Evolutionary conservation across 2,113 vertebrate species (phyloP), one percentile per base, ranked within the genome.

Genomic region (Riparia riparia): DNA sequence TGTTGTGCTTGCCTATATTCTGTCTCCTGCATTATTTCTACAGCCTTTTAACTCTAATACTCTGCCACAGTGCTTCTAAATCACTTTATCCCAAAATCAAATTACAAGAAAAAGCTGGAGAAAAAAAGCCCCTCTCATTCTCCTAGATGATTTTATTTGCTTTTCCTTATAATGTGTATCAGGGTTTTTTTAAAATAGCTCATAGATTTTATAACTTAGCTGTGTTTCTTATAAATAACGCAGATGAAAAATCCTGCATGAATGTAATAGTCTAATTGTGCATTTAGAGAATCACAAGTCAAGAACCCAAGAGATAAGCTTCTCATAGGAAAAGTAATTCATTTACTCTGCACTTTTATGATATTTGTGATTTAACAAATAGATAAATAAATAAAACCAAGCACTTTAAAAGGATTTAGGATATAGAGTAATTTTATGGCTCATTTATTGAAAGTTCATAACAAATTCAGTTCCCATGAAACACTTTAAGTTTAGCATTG

Each of bases 81-180:
- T 86, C 86, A 85, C 51, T 94, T 95, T 78, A 92, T 89, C 69
- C 41, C 80, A 72, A 97, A 95, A 97, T 88, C 42, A 90, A 92
- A 95, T 90, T 93, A 64, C 28, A 91, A 69, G 74, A 72, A 93
- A 77, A 77, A 88, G 4, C 6, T 41, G 66, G 54, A 42, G 49
- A 56, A 60, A 77, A 50, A 34, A 9, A 34, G 1, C 0, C 4
- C 11, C 19, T 71, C n/a, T 79, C 37, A 76, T 82, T 90, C 50
- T 93, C 32, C 49, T 54, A 53, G 69, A 83, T 76, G 31, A 89
- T 77, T 58, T 24, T 51, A 9, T 60, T 85, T 76, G 9, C 18
- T 82, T 84, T 92, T 60, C 34, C 21, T 91, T 54, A 82, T 45
- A 65, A 58, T 56, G 8, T 22, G 4, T 39, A 51, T 73, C 32